These are phyloP conservation scores for Nycticryphes semicollaris DNA, from an alignment of 2,113 vertebrate genomes.

Conservation along the genomic window DNA sequence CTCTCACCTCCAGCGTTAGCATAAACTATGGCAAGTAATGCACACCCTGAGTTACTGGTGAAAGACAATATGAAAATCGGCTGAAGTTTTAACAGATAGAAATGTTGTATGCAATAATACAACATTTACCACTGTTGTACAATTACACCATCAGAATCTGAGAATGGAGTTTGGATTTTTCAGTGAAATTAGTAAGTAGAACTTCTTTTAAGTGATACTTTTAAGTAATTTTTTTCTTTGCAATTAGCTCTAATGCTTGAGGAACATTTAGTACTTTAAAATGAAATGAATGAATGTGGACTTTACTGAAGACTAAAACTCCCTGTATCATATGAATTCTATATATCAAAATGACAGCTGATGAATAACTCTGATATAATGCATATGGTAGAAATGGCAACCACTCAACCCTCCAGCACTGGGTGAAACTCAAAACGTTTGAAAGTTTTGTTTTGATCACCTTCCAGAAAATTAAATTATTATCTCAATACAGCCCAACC, in stretches of 20 bases:
- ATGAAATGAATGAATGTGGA: background rate
- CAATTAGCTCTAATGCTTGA: slow-evolving; percentile 22
- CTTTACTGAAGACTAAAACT: background rate
- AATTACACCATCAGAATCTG: background rate
- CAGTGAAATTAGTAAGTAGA: background rate
- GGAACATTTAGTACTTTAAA: slow-evolving; percentile 32
- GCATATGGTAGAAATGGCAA: slow-evolving; percentile 56
- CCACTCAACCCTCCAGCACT: slow-evolving; percentile 36
- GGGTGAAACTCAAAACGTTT: slow-evolving; percentile 18
- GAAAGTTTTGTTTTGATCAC: slow-evolving; percentile 62
- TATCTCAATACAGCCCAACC: slow-evolving; percentile 7
- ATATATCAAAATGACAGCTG: slow-evolving; percentile 59
- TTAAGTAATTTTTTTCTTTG: background rate
- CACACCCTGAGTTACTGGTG: background rate
- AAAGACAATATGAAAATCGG: background rate
- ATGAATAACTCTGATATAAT: slow-evolving; percentile 46
- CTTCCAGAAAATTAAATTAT: slow-evolving; percentile 56
- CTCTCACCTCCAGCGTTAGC: background rate
- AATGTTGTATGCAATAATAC: background rate
- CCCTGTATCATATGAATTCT: slow-evolving; percentile 42
- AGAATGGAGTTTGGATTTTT: background rate
- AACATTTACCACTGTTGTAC: background rate
- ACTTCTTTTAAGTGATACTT: slow-evolving; percentile 5
- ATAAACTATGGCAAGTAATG: background rate
- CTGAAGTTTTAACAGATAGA: background rate